Percentiles rank a stretch among this genome's conserved stretches.
phyloP scores from a whole-genome alignment of 2,888 invertebrate species.

The Netelia melanura region DNA sequence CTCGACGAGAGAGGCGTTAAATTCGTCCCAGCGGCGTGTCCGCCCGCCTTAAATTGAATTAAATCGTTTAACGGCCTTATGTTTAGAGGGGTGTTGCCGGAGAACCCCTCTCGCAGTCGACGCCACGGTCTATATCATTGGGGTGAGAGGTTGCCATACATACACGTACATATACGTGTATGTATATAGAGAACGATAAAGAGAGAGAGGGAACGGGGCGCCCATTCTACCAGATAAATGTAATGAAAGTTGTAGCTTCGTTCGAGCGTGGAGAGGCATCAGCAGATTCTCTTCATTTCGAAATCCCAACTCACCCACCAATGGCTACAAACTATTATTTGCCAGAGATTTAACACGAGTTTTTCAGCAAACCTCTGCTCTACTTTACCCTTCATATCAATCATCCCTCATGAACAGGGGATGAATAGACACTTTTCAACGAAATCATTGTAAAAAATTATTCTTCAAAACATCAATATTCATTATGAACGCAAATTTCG shows the following conservation, averaged over 20 bases:
- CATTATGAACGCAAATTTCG: too few relatives aligned
- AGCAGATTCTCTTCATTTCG: constrained; percentile 77
- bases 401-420: constrained; percentile 2
- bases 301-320: constrained; percentile 25
- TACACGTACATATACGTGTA: background rate
- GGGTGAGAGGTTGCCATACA: constrained; percentile 65
- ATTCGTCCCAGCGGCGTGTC: constrained; percentile 76
- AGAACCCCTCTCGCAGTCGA: constrained; percentile 67
- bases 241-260: constrained; percentile 82
- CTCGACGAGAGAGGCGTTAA: constrained; percentile 77
- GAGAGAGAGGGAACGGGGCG: constrained; percentile 52
- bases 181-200: background rate
- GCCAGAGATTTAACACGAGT: constrained; percentile 62
- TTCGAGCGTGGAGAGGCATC: constrained; percentile 72
- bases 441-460: too few relatives aligned
- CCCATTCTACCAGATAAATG: constrained; percentile 79
- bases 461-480: too few relatives aligned
- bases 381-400: constrained; percentile 2
- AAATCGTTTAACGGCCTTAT: constrained; percentile 84
- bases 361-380: constrained; percentile 16
- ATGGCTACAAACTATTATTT: constrained; percentile 67
- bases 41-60: constrained; percentile 80
- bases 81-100: constrained; percentile 76
- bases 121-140: constrained; percentile 58
- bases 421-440: too few relatives aligned